These are phyloP conservation scores for Caenorhabditis brenneri DNA, from an alignment of 1,140 invertebrate genomes.

Conservation along the genomic window DNA sequence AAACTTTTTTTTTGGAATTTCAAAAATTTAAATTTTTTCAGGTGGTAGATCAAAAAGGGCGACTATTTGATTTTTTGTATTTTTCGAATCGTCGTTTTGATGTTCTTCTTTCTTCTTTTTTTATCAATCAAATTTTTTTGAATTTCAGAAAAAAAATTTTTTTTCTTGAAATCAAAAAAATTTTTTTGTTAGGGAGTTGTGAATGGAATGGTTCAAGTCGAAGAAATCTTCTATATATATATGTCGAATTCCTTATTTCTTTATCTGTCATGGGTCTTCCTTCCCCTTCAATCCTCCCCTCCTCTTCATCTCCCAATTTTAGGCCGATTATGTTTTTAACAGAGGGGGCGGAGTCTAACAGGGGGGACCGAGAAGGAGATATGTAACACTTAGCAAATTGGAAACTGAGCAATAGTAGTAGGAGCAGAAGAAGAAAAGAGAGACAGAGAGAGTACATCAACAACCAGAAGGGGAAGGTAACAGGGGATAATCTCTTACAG, in stretches of 20 bases:
- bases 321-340: conserved; percentile 39
- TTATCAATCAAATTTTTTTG: background rate
- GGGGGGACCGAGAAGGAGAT: background rate
- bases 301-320: conserved; percentile 39
- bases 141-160: background rate
- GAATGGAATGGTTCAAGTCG: too few relatives aligned
- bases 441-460: background rate
- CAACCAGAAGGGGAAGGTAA: conserved; percentile 20
- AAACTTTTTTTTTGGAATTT: conserved; percentile 1
- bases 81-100: background rate
- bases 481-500: background rate
- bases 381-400: conserved; percentile 25
- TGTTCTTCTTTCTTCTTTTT: background rate
- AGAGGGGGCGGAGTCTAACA: background rate
- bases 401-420: background rate
- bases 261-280: conserved; percentile 1
- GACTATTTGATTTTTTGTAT: background rate
- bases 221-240: background rate
- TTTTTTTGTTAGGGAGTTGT: too few relatives aligned
- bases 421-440: background rate
- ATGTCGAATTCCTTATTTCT: conserved; percentile 8
- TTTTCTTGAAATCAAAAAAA: background rate
- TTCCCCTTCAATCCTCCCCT: too few relatives aligned
- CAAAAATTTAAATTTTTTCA: too few relatives aligned
- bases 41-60: too few relatives aligned